Evolutionary conservation across 2,797 vertebrate species (phyloP).

Genomic region (Xenops minutus): DNA sequence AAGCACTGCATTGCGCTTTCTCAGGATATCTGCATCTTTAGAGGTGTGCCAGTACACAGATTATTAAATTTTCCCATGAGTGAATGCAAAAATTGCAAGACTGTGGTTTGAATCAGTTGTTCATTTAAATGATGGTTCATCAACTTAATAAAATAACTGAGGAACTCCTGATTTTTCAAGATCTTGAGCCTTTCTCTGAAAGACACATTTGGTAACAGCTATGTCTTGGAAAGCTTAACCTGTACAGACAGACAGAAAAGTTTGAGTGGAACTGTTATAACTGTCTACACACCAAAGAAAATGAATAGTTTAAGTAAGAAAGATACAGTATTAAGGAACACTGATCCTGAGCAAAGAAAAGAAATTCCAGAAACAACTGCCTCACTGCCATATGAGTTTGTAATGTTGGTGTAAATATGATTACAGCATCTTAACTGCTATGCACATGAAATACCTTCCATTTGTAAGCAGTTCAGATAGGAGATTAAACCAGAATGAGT

Average conservation of each 20-base stretch:
- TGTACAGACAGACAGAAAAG: not conserved
- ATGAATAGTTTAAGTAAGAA: not conserved
- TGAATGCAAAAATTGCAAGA: not conserved
- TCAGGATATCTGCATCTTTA: not conserved
- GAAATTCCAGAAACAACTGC: not conserved
- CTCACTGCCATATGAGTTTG: not conserved
- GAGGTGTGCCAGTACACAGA: not conserved
- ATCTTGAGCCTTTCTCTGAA: not conserved
- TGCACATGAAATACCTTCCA: not conserved
- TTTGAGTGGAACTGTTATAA: fast-evolving
- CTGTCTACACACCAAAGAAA: not conserved
- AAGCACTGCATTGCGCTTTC: not conserved
- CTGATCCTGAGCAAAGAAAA: not conserved
- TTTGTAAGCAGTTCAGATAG: not conserved
- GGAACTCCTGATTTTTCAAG: not conserved
- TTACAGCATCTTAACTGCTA: not conserved
- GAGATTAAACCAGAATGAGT: not conserved
- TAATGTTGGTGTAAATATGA: not conserved
- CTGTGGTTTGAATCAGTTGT: not conserved
- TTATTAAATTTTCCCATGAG: not conserved
- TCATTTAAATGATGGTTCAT: not conserved
- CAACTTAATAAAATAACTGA: not conserved
- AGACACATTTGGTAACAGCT: not conserved
- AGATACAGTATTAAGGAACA: not conserved
- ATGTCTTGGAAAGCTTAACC: not conserved